phyloP scores from a whole-genome alignment of 2,113 vertebrate species.

The Seriola dumerili region DNA sequence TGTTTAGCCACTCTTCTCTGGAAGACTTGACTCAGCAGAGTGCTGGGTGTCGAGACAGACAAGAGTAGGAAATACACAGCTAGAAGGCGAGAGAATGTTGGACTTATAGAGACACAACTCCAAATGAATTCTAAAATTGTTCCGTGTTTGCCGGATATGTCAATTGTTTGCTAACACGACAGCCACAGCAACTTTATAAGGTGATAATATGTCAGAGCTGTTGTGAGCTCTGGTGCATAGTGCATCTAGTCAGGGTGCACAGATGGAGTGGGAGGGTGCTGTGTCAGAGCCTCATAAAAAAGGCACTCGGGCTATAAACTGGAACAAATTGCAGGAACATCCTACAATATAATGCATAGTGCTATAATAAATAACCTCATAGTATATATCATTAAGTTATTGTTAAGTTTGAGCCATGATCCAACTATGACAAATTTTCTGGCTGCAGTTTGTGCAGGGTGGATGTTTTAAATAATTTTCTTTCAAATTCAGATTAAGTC shows the following conservation, averaged over 20 bases:
- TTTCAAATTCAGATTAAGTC: slow-evolving; percentile 31
- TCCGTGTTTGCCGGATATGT: not conserved
- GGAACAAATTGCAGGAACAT: slow-evolving; percentile 41
- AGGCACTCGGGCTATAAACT: slow-evolving; percentile 10
- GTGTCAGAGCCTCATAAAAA: slow-evolving; percentile 42
- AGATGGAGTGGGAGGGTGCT: slow-evolving; percentile 32
- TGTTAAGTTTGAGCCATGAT: not conserved
- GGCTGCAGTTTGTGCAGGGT: not conserved
- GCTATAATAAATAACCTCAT: slow-evolving; percentile 22
- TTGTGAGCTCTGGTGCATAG: not conserved
- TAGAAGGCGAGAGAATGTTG: not conserved
- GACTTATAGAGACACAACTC: not conserved
- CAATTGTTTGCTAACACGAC: not conserved
- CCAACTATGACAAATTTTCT: not conserved
- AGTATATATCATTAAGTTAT: slow-evolving; percentile 5
- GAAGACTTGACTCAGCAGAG: not conserved
- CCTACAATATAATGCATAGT: not conserved
- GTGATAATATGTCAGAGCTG: not conserved
- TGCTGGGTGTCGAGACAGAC: not conserved
- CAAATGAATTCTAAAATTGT: not conserved
- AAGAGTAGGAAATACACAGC: not conserved
- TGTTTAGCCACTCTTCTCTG: not conserved
- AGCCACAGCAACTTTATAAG: not conserved
- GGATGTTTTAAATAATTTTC: slow-evolving; percentile 3
- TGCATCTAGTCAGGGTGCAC: slow-evolving; percentile 2